Evolutionary conservation across 2,113 vertebrate species (phyloP), one percentile per base, ranked within the genome.

Genomic region (Equus quagga): DNA sequence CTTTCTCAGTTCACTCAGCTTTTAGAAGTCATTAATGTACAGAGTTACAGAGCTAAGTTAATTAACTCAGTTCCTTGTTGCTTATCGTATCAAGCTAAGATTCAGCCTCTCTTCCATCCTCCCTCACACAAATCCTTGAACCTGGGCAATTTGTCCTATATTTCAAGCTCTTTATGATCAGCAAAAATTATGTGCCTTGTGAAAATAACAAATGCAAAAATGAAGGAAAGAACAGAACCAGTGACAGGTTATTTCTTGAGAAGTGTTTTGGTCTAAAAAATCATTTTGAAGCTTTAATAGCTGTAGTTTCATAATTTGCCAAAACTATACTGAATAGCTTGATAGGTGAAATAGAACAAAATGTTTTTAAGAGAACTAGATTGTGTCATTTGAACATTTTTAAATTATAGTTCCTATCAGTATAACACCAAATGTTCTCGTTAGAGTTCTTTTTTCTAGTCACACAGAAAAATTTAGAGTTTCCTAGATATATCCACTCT

Each of bases 241-340:
- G 31, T 31, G 36, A 64, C 19, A 54, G 17, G 2, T 4, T 58
- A 23, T 72, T 93, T 73, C 36, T 82, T 73, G 49, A 83, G 23
- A 67, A 81, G 19, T 79, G 21, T 75, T 89, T 60, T 70, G 8
- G 24, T 54, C 46, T 91, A 82, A 97, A 96, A 84, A 19, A 46
- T n/a, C 31, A 91, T 65, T 94, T 76, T 36, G 88, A 95, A 69
- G 3, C 12, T 81, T 95, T 76, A 75, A 64, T 88, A 56, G 1
- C 5, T 76, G 60, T 3, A 72, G 11, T 70, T 91, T 70, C 54
- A 72, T 72, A 89, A 64, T 65, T 88, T 87, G 0, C 41, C 15
- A 75, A 91, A 84, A 26, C 1, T 60, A 18, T 54, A 80, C 33
- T 84, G 81, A 84, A 91, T 41, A 91, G 12, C 28, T 60, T 90